These are phyloP conservation scores for Craniophora ligustri DNA, from an alignment of 2,888 invertebrate species.

Conservation along the genomic window DNA sequence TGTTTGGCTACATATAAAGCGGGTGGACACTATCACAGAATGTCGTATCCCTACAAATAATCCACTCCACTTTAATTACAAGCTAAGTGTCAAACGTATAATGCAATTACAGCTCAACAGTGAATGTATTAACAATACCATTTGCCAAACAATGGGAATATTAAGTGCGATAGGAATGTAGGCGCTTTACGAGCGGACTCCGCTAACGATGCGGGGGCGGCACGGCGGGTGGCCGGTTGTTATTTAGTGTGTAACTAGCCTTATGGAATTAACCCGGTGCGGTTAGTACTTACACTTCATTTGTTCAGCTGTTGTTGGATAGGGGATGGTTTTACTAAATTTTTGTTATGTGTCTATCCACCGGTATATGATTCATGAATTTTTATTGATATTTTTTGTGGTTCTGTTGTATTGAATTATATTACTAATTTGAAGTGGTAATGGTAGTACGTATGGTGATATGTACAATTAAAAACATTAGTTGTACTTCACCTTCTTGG, in stretches of 20 bases:
- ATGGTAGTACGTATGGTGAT: no score
- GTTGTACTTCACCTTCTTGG: no score
- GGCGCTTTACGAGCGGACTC: conserved; percentile 51
- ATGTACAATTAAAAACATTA: no score
- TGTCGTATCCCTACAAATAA: neutral
- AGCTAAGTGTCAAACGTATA: conserved; percentile 19
- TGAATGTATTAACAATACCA: conserved; percentile 61
- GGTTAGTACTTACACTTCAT: conserved; percentile 27
- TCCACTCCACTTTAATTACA: neutral
- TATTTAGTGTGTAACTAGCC: conserved; percentile 53
- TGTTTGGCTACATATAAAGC: no score
- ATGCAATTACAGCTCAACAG: conserved; percentile 22
- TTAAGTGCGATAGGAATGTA: conserved; percentile 58
- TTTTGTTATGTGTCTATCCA: no score
- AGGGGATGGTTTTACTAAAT: no score
- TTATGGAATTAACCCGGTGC: conserved; percentile 42
- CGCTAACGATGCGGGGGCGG: conserved; percentile 49
- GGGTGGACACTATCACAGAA: neutral
- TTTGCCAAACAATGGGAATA: conserved; percentile 64
- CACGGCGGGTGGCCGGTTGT: conserved; percentile 40
- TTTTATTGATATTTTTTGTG: no score
- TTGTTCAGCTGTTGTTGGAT: conserved; percentile 27
- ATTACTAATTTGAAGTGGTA: no score
- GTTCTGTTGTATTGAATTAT: no score
- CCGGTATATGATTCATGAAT: no score